Evolutionary conservation across 2,113 vertebrate species (phyloP), one percentile per base, ranked within the genome.

Genomic region (Xenopus laevis): DNA sequence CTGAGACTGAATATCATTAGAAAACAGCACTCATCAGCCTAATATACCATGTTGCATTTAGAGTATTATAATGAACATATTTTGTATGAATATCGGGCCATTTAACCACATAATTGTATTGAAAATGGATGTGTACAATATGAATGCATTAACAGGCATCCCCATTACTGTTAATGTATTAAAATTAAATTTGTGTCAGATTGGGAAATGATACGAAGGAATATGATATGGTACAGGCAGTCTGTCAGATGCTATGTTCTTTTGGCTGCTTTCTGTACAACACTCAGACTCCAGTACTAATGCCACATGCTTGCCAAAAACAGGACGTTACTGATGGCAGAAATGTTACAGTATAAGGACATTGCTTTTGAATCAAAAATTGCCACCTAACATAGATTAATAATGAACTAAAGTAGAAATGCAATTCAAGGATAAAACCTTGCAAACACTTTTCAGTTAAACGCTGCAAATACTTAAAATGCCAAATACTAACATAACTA

Each of bases 41-140:
- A 60, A 60, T 60, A 13, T 60, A 60, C 58, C 21, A 60, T 60
- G 21, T 60, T 60, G 58, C 58, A 60, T 60, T 60, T 60, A 60
- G 13, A 21, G 12, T 60, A 60, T 23, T 60, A 60, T 12, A 21
- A n/a, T 16, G 20, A 27, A 15, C 18, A 60, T 11, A 27, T 23
- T 60, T 23, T 60, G 10, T 60, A 23, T 21, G 58, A 4, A 23
- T 60, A 60, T 15, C 23, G 23, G 63, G 5, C 21, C 67, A 58
- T 69, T 69, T 69, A 16, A 62, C 21, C 20, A 62, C 59, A 27
- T 71, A 52, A 71, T 62, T 61, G 58, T 61, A 16, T 71, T 71
- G 45, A n/a, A 50, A 11, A 23, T 72, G 4, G 23, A 61, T 16
- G 44, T 33, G 60, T 13, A 17, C 71, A 40, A 64, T 72, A 33